A percentile compares a stretch with the other conserved stretches of the same genome.
Conservation (phyloP, 2,888 invertebrate species). For the Agriopis marginaria region DNA sequence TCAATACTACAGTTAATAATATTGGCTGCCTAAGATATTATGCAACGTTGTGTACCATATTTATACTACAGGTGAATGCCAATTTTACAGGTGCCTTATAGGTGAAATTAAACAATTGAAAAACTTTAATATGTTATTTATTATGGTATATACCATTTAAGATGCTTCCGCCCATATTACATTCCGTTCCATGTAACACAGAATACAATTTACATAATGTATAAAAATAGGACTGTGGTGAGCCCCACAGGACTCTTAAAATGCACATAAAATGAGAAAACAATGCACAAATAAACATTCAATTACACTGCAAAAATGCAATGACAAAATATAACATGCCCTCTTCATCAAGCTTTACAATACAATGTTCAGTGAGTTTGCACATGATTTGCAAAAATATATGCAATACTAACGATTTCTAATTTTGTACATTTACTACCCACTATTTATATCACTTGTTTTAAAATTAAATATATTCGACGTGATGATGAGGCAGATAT, state of each 20-base stretch:
- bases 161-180: conserved; percentile 79
- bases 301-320: conserved; percentile 82
- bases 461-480: conserved; percentile 68
- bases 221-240: conserved; percentile 85
- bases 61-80: neutral
- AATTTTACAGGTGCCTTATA: neutral
- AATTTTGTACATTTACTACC: conserved; percentile 82
- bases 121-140: conserved; percentile 81
- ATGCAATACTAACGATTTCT: conserved; percentile 79
- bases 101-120: conserved; percentile 39
- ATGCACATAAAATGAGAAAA: conserved; percentile 82
- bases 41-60: neutral
- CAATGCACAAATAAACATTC: conserved; percentile 78
- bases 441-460: conserved; percentile 79
- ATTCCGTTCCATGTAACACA: conserved; percentile 80
- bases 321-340: conserved; percentile 70
- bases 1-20: no score
- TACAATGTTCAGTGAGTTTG: conserved; percentile 72
- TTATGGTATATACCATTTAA: conserved; percentile 78
- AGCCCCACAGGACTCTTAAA: conserved; percentile 76
- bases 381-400: conserved; percentile 82
- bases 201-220: conserved; percentile 84
- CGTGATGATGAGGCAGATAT: conserved; percentile 71
- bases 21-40: no score
- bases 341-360: conserved; percentile 65